Base-by-base conservation (phyloP, 2,888 invertebrate genomes). In the Heterodera filipjevi region DNA sequence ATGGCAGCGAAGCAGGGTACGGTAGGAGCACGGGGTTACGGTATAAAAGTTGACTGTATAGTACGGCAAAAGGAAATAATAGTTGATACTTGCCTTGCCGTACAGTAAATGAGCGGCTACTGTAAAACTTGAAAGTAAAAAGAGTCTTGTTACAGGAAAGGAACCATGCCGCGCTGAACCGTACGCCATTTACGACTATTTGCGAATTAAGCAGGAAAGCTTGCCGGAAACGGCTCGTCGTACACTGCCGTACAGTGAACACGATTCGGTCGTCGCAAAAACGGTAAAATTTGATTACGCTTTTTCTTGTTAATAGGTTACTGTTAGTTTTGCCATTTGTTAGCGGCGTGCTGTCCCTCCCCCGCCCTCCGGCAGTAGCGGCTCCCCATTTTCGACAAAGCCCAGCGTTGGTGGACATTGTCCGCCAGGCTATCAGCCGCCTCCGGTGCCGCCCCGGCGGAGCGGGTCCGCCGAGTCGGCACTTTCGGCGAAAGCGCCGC, bases 181-280 rank as follows among this genome's bases (percentile, higher is more conserved):
- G 19, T 59, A 76, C 64, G 82, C 84, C 33, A 77, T 86, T 79
- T 87, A 87, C 82, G 87, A 87, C 80, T 86, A 87, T 80, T 77
- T 86, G 72, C 79, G 85, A 53, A 84, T 87, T 68, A 85, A 86
- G 72, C 80, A 82, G 35, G 76, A 71, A 19, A 77, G 66, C 70
- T 77, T 59, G 49, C 70, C 46, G 49, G 76, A 77, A 33, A 66
- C 35, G n/a, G 75, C 66, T 14, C 49, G 75, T 32, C 49, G 59
- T 30, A 33, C 81, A 16, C 22, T 73, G 19, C 66, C 80, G 30
- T 32, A 49, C 77, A 77, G 32, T 30, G 77, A 64, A 22, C 68
- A 22, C 35, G 68, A 68, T 35, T 32, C 68, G 68, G 68, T 68
- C 8, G 68, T 27, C 27, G 27, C 27, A 22, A 19, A 22, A 22